phyloP scores from a whole-genome alignment of 2,797 vertebrate genomes.

The Sphenopsis melanotis region DNA sequence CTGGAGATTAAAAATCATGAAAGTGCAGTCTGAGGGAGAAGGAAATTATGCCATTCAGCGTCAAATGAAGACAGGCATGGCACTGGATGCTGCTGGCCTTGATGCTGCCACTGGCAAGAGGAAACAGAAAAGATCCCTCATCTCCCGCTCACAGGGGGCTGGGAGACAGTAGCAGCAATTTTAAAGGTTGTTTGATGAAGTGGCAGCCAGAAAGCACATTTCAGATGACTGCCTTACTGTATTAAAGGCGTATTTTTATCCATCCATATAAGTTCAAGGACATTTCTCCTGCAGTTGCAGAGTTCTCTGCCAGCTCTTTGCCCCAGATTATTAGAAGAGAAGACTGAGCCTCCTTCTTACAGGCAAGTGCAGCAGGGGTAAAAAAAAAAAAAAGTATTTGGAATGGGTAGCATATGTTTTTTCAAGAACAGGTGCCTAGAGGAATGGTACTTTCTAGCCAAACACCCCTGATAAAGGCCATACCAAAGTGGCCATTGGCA shows the following conservation, averaged over 20 bases:
- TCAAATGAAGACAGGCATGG: neutral
- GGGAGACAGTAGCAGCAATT: neutral
- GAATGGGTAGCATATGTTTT: neutral
- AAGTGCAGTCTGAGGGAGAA: neutral
- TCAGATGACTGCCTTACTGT: neutral
- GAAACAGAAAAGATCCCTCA: neutral
- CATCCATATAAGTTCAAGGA: neutral
- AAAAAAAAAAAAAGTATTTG: neutral
- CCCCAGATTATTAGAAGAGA: neutral
- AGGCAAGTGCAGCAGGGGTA: neutral
- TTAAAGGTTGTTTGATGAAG: neutral
- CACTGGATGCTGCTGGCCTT: neutral
- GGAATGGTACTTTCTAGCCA: neutral
- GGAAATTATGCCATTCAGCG: rapidly evolving
- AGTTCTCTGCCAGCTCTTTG: neutral
- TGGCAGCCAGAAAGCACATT: neutral
- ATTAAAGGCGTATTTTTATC: slow-evolving; percentile 4
- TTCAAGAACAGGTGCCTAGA: neutral
- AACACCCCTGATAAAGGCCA: neutral
- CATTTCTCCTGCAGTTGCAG: neutral
- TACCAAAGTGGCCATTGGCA: neutral
- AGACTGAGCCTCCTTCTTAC: neutral
- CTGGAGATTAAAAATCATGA: neutral
- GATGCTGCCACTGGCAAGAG: neutral
- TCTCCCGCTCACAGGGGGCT: rapidly evolving